Evolutionary conservation across 2,888 invertebrate species (phyloP), one percentile per base, ranked within the genome.

Genomic region (Stenoptilia bipunctidactyla): DNA sequence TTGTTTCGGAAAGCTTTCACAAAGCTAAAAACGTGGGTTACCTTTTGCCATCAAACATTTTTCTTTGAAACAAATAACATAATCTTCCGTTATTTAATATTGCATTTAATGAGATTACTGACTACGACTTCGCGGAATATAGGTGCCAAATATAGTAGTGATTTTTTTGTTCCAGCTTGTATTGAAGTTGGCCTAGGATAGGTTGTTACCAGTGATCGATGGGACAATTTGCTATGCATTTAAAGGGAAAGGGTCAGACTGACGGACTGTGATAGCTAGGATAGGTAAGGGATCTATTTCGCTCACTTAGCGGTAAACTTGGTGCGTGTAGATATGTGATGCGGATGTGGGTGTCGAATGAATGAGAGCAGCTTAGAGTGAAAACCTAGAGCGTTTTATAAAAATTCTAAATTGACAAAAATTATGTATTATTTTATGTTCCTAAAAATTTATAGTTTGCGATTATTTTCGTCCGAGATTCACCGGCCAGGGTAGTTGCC

Each of bases 211-310:
- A 80, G 75, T 64, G 66, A 64, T 66, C 63, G 65, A 75, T 62
- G 68, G 65, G 71, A 73, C 69, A 72, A 68, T 62, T n/a, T 62
- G 75, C 68, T 65, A 75, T 72, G 77, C 82, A 77, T 80, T 82
- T 79, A 77, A 58, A 52, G 53, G 80, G 76, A 74, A 82, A 70
- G 79, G 80, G 74, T 79, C 82, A 76, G 83, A 83, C 83, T 83
- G 83, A 83, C 76, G 83, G 82, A 83, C 83, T 83, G 83, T 83
- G 83, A 83, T 83, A 83, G 79, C 66, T 74, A 77, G 76, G 55
- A 83, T 77, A 83, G 73, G 68, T 63, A n/a, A n/a, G n/a, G n/a
- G n/a, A n/a, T n/a, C n/a, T 71, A 66, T 64, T 64, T 68, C 80
- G 76, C 82, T 80, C 79, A 74, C 64, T 77, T 77, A 77, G 79